A percentile compares a stretch with the other conserved stretches of the same genome.
phyloP scores from a whole-genome alignment of 2,113 vertebrate species.

The Accipiter virgatus region DNA sequence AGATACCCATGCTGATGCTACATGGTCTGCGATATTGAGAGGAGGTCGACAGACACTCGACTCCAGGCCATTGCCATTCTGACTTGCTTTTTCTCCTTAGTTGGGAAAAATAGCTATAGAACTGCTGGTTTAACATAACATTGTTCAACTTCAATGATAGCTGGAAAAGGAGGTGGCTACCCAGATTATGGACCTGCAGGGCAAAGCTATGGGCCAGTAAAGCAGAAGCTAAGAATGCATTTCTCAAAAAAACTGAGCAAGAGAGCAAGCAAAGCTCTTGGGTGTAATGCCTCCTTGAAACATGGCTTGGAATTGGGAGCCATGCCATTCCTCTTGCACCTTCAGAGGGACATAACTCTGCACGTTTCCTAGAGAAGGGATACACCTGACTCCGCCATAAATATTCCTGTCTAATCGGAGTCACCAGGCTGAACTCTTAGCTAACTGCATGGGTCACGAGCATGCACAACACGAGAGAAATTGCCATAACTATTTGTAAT shows the following conservation, averaged over 20 bases:
- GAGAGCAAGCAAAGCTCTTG: background rate
- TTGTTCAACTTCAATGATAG: background rate
- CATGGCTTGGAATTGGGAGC: background rate
- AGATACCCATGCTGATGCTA: background rate
- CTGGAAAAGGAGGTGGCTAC: background rate
- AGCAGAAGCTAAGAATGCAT: background rate
- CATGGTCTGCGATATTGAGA: background rate
- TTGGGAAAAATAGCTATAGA: background rate
- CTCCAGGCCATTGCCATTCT: background rate
- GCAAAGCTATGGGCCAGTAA: background rate
- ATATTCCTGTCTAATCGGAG: background rate
- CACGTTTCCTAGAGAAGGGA: background rate
- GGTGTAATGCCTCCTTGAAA: background rate
- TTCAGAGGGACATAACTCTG: background rate
- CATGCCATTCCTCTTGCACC: background rate
- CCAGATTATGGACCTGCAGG: background rate
- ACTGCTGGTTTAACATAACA: background rate
- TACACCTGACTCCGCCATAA: background rate
- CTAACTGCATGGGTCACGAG: background rate
- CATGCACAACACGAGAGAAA: background rate
- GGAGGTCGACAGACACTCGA: background rate
- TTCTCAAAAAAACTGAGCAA: background rate
- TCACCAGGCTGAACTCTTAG: background rate
- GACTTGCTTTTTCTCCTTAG: background rate
- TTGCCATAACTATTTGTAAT: background rate